Base-by-base conservation (phyloP, 2,113 vertebrate species). In the Syngnathus typhle region DNA sequence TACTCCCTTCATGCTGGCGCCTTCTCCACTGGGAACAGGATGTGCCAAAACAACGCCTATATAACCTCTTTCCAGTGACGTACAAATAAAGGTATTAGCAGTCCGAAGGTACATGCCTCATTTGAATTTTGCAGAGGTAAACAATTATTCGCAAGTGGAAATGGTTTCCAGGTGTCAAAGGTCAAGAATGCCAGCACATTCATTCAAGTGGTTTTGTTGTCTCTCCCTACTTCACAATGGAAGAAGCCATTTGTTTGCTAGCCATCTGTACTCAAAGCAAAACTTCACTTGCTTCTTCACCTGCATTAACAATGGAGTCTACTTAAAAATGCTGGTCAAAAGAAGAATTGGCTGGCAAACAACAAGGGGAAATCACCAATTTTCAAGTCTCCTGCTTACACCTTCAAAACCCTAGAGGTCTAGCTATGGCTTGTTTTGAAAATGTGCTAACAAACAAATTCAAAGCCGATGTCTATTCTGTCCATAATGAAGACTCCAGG, bases 401-500 rank as follows among this genome's bases (percentile, higher is more conserved):
- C 77, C 76, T 79, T 71, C 52, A 68, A 84, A 76, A 80, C 84
- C 87, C 78, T 80, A 0, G 71, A 80, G 77, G 84, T 88, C 81
- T 81, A 32, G 27, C 27, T 32, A 59, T 39, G 56, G 78, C 79
- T 82, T 73, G 81, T 80, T 87, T 83, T 81, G 75, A 85, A 74
- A 83, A 88, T 85, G 80, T 81, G 83, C 88, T 85, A 86, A 83
- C 82, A 79, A 68, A 44, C 72, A 77, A 82, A 87, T 44, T 27
- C 43, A 87, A 87, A 84, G 90, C 84, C 84, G 77, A 86, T 77
- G 83, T 88, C 83, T 89, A 87, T 89, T 88, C 86, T 88, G 81
- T 82, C 84, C 78, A 83, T 88, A 86, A 88, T 90, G 87, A 88
- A 90, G 88, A 89, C 86, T 88, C 84, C 32, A 13, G 87, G 87